Conservation (phyloP, 2,797 vertebrate species). For the Muscicapa comitata region DNA sequence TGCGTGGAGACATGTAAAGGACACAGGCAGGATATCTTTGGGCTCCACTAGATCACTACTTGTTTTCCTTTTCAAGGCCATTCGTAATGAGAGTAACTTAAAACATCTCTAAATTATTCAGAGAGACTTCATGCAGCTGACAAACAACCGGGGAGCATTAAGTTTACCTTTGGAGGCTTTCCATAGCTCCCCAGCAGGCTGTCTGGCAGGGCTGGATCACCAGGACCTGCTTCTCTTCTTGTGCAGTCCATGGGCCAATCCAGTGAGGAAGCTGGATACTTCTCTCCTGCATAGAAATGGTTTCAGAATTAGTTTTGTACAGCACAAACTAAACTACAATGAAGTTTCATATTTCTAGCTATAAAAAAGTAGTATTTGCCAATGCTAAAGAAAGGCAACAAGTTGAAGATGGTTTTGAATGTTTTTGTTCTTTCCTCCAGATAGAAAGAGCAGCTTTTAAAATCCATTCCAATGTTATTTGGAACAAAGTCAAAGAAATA, state of each 20-base stretch:
- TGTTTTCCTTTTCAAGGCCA: not conserved
- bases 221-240: not conserved
- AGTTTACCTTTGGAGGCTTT: not conserved
- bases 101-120: conserved; percentile 28
- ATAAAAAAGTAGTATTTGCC: not conserved
- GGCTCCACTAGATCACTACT: not conserved
- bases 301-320: not conserved
- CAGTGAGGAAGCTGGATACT: not conserved
- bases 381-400: not conserved
- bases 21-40: not conserved
- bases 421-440: not conserved
- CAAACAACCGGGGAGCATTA: not conserved
- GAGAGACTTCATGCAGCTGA: not conserved
- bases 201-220: not conserved
- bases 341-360: not conserved
- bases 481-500: conserved; percentile 37
- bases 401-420: not conserved
- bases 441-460: not conserved
- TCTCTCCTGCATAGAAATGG: not conserved
- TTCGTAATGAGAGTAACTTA: not conserved
- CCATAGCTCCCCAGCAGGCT: fast-evolving
- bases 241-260: fast-evolving
- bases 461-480: conserved; percentile 6
- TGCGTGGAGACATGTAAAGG: not conserved
- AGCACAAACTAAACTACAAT: not conserved